A percentile compares a stretch with the other conserved stretches of the same genome.
phyloP scores from a whole-genome alignment of 2,888 invertebrate genomes.

The Ectemnius cavifrons region DNA sequence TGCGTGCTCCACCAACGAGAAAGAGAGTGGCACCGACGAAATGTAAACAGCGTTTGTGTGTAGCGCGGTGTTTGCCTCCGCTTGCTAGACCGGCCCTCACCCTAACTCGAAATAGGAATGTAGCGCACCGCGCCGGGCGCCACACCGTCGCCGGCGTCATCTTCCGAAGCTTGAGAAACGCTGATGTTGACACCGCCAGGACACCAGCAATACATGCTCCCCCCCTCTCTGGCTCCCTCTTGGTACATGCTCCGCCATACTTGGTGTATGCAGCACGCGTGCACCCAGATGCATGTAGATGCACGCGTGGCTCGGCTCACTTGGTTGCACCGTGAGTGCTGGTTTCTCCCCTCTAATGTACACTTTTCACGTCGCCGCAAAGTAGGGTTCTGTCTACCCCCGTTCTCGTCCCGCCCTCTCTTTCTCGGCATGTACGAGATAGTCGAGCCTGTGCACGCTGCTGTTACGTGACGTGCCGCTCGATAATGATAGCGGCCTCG shows the following conservation, averaged over 20 bases:
- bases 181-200: too few species aligned
- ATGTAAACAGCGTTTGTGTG: not conserved
- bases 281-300: not conserved
- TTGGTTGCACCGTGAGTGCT: slow-evolving; percentile 31
- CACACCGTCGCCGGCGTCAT: too few species aligned
- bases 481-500: slow-evolving; percentile 61
- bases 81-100: too few species aligned
- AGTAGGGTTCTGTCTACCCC: slow-evolving; percentile 44
- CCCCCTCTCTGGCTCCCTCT: too few species aligned
- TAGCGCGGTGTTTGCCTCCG: too few species aligned
- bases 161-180: too few species aligned
- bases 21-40: not conserved
- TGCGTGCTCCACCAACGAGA: not conserved
- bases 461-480: slow-evolving; percentile 62
- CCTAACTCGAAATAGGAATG: too few species aligned
- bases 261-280: not conserved
- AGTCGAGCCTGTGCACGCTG: slow-evolving; percentile 54
- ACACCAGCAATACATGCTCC: too few species aligned
- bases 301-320: slow-evolving; percentile 5
- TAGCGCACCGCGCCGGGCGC: too few species aligned
- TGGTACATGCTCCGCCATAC: not conserved
- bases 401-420: too few species aligned
- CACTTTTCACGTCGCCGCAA: slow-evolving; percentile 66
- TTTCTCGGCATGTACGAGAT: slow-evolving; percentile 42
- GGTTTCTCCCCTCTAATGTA: slow-evolving; percentile 59